A percentile compares a stretch with the other conserved stretches of the same genome.
These are phyloP conservation scores for Colostygia pectinataria DNA, from an alignment of 2,888 invertebrate species.

Conservation along the genomic window DNA sequence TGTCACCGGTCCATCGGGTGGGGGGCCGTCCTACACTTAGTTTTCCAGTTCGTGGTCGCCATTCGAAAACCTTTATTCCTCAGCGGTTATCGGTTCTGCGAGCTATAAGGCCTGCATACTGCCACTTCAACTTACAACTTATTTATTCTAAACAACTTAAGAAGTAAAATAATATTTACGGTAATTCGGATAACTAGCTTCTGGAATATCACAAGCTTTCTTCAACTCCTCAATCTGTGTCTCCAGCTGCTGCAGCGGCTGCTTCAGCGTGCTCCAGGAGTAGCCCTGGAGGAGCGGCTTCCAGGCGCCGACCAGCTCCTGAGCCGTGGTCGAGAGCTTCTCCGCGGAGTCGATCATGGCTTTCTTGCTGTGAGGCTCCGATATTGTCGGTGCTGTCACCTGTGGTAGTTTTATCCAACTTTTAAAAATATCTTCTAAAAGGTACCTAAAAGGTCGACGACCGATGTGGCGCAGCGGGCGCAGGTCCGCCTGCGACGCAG, in stretches of 20 bases:
- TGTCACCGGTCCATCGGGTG: too few species aligned
- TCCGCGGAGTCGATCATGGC: conserved; percentile 41
- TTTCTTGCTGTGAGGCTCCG: conserved; percentile 41
- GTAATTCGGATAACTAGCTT: conserved; percentile 8
- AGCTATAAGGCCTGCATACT: too few species aligned
- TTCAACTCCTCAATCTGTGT: conserved; percentile 16
- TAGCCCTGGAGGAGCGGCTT: conserved; percentile 24
- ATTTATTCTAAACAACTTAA: too few species aligned
- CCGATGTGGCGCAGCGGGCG: too few species aligned
- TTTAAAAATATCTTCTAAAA: background rate
- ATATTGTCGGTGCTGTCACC: conserved; percentile 47
- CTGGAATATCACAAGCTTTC: conserved; percentile 9
- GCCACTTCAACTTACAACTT: too few species aligned
- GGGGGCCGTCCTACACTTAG: too few species aligned
- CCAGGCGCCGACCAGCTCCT: conserved; percentile 31
- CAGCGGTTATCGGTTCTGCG: too few species aligned
- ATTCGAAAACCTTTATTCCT: too few species aligned
- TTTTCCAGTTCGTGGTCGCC: too few species aligned
- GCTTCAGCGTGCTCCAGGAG: conserved; percentile 28
- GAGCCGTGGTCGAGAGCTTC: conserved; percentile 33
- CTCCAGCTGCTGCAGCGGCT: conserved; percentile 36
- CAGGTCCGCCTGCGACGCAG: too few species aligned
- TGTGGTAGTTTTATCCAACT: conserved; percentile 17
- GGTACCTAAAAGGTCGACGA: too few species aligned
- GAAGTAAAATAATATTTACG: background rate